A percentile compares a stretch with the other conserved stretches of the same genome.
phyloP scores from a whole-genome alignment of 2,113 vertebrate species.

The Paracanthobrama guichenoti region DNA sequence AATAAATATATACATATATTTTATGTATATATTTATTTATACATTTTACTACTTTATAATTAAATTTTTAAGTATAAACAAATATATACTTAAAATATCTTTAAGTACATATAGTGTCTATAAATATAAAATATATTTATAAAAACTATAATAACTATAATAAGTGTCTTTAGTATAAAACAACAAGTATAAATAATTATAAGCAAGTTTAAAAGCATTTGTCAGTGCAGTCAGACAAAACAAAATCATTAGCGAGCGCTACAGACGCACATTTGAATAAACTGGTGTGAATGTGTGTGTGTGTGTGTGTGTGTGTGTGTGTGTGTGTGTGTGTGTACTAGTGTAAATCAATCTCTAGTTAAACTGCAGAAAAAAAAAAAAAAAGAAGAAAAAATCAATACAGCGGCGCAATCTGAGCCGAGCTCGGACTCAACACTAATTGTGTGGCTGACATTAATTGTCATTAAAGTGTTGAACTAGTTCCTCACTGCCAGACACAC shows the following conservation, averaged over 20 bases:
- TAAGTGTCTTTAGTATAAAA: too few relatives aligned
- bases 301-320: slow-evolving; percentile 30
- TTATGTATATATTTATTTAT: too few relatives aligned
- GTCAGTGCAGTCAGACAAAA: too few relatives aligned
- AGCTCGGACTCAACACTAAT: slow-evolving; percentile 73
- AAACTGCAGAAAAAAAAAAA: slow-evolving; percentile 67
- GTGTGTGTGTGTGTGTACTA: slow-evolving; percentile 35
- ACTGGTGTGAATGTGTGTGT: slow-evolving; percentile 45
- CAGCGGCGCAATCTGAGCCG: slow-evolving; percentile 62
- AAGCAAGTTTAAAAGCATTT: too few relatives aligned
- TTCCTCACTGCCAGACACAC: neutral
- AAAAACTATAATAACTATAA: too few relatives aligned
- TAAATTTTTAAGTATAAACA: neutral
- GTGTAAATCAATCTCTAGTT: slow-evolving; percentile 73
- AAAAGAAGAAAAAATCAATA: slow-evolving; percentile 73
- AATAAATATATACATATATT: too few relatives aligned
- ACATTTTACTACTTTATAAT: too few relatives aligned
- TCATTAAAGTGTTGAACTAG: slow-evolving; percentile 72
- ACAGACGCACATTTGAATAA: slow-evolving; percentile 52
- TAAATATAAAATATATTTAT: neutral
- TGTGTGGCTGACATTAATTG: slow-evolving; percentile 79
- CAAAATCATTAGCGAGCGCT: neutral
- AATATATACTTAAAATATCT: too few relatives aligned
- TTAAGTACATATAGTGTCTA: neutral
- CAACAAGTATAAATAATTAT: too few relatives aligned